A percentile compares a stretch with the other conserved stretches of the same genome.
These are phyloP conservation scores for Callyntrura sp. DNA, from an alignment of 2,888 invertebrate genomes.

Conservation along the genomic window DNA sequence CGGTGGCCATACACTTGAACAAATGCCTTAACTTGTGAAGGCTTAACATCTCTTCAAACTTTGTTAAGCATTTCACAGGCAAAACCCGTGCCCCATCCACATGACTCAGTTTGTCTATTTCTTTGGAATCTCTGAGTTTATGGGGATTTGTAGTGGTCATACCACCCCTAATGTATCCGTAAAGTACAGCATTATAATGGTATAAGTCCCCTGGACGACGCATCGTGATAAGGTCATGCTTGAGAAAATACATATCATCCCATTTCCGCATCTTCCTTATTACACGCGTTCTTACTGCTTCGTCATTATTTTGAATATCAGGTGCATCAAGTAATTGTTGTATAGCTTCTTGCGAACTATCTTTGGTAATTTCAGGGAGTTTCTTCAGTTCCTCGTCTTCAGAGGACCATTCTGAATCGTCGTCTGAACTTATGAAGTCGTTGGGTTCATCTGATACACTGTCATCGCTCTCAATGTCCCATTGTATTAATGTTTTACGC, in stretches of 20 bases:
- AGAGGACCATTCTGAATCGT: conserved; percentile 34
- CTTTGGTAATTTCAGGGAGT: no score
- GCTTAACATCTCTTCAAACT: conserved; percentile 53
- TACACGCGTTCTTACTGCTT: neutral
- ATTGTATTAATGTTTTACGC: conserved; percentile 2
- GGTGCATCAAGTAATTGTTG: no score
- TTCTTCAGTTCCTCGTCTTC: no score
- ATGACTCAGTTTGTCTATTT: conserved; percentile 50
- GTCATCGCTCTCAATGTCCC: conserved; percentile 34
- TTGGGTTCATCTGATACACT: conserved; percentile 54
- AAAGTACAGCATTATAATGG: conserved; percentile 53
- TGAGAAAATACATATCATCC: neutral
- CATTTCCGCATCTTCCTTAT: neutral
- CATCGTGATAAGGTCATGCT: neutral
- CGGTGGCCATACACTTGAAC: conserved; percentile 87
- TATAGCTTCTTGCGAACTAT: no score
- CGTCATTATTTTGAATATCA: conserved; percentile 54
- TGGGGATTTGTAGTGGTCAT: neutral
- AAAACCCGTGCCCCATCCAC: conserved; percentile 12
- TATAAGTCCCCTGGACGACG: conserved; percentile 61
- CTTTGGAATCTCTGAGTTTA: conserved; percentile 59
- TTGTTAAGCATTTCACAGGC: conserved; percentile 20
- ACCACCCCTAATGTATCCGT: conserved; percentile 47
- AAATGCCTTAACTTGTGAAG: conserved; percentile 84
- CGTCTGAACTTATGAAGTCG: conserved; percentile 42